Base-by-base conservation (phyloP, 2,113 vertebrate genomes). In the Grammomys dolichurus region DNA sequence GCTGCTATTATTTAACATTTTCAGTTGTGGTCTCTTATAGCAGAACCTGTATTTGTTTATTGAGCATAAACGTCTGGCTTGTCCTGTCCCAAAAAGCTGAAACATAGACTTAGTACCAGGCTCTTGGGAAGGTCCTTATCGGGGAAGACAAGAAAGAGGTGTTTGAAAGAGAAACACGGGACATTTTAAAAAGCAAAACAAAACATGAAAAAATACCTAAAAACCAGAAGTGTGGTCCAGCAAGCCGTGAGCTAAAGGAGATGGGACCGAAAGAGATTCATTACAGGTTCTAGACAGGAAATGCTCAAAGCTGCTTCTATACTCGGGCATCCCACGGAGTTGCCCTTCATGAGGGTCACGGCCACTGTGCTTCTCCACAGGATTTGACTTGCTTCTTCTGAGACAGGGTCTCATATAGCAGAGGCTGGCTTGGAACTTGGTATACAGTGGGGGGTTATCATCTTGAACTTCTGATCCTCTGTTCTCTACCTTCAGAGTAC, bases 101-200 rank as follows among this genome's bases (percentile, higher is more conserved):
- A 88, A 63, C n/a, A 58, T 69, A 12, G n/a, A 43, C 43, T 24
- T 5, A 78, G 56, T 63, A 84, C 75, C 31, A 58, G 82, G 46
- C 40, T 76, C 76, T 51, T 33, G 28, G 75, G 48, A 67, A 70
- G 51, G 19, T 88, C 14, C 31, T 86, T 70, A 81, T 5, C 73
- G 4, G 67, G 67, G 51, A 77, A 93, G 87, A 43, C 65, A 72
- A 95, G 58, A 89, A 26, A 90, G 84, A 77, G 56, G 33, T 46
- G 60, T 81, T 24, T 36, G 26, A 60, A 91, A 90, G 46, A 93
- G 90, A 92, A 96, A 78, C 3, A 92, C 43, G 19, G 11, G 89
- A 87, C 76, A 63, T 40, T 40, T 20, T 3, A 73, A 67, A 24
- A 28, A 65, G 24, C 9, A 75, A 22, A 76, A 76, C 24, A 46